phyloP scores from a whole-genome alignment of 2,888 invertebrate species.

The Liopterus haemorrhoidalis region DNA sequence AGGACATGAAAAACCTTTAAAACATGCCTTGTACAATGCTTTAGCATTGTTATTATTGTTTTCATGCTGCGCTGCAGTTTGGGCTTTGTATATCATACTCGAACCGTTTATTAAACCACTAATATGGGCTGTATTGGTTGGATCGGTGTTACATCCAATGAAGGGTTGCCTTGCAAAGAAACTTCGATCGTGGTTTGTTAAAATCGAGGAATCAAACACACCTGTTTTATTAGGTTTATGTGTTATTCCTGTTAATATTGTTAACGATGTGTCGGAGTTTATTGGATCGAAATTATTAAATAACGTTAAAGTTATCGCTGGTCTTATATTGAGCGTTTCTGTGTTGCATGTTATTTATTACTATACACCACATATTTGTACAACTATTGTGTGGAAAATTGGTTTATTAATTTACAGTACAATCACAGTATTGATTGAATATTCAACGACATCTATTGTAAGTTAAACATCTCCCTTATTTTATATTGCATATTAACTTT shows the following conservation, averaged over 20 bases:
- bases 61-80: slow-evolving; percentile 62
- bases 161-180: slow-evolving; percentile 74
- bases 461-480: too few species aligned
- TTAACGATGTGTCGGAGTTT: slow-evolving; percentile 68
- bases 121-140: slow-evolving; percentile 92
- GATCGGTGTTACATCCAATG: slow-evolving; percentile 95
- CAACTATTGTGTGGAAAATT: slow-evolving; percentile 53
- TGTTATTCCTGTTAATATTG: slow-evolving; percentile 67
- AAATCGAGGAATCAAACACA: slow-evolving; percentile 59
- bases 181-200: slow-evolving; percentile 73
- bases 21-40: slow-evolving; percentile 86
- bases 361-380: slow-evolving; percentile 62
- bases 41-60: slow-evolving; percentile 71
- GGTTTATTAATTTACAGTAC: slow-evolving; percentile 31
- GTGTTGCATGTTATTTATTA: slow-evolving; percentile 60
- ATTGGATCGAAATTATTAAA: slow-evolving; percentile 65
- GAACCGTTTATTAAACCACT: slow-evolving; percentile 90
- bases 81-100: slow-evolving; percentile 76
- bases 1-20: slow-evolving; percentile 82
- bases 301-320: slow-evolving; percentile 57
- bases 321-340: slow-evolving; percentile 44
- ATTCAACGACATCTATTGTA: slow-evolving; percentile 41
- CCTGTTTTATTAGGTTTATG: slow-evolving; percentile 56
- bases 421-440: slow-evolving; percentile 41
- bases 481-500: too few species aligned